Base-by-base conservation (phyloP, 2,797 vertebrate species). In the Chiroxiphia lanceolata region DNA sequence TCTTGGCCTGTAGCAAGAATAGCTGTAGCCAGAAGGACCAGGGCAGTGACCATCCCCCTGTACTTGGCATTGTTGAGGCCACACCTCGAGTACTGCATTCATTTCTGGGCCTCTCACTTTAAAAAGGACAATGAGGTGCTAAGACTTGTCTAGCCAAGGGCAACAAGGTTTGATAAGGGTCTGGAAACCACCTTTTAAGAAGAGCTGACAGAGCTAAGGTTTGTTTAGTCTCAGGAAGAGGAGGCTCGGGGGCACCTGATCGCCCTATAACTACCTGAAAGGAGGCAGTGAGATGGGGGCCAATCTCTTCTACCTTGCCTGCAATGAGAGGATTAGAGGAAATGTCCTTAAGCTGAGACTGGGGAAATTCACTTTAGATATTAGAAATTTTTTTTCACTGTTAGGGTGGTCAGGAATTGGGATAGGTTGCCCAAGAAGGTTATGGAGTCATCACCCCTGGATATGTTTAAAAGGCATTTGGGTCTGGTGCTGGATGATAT, bases 51-150 rank as follows among this genome's bases (percentile, higher is more conserved):
- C 31, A 33, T 19, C 34, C 26, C 21, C 34, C 26, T 61, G 63
- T 7, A 11, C 22, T 4, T 33, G 42, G 31, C 7, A 4, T 5
- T 45, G 33, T 26, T 57, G n/a, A 45, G 27, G 36, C 31, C 2
- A 0, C 19, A n/a, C 23, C 45, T 20, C 0, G 0, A 44, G 36
- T 29, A 20, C 34, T 20, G 7, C 19, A 14, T 22, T 44, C 14
- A 33, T 15, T 63, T 56, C 42, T 61, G 42, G 42, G 9, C 18
- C 18, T 11, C 31, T 42, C 17, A 27, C 34, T 42, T 48, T 8
- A 22, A 36, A 68, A 68, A 48, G 9, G 22, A 56, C 48, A 12
- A 7, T 36, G 23, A 69, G 7, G 13, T 56, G 31, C 26, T 42
- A 31, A 13, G 61, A 42, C 10, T 21, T 42, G 27, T 3, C 10